Evolutionary conservation across 2,888 invertebrate genomes (phyloP).

Genomic region (Romanomermis culicivorax): DNA sequence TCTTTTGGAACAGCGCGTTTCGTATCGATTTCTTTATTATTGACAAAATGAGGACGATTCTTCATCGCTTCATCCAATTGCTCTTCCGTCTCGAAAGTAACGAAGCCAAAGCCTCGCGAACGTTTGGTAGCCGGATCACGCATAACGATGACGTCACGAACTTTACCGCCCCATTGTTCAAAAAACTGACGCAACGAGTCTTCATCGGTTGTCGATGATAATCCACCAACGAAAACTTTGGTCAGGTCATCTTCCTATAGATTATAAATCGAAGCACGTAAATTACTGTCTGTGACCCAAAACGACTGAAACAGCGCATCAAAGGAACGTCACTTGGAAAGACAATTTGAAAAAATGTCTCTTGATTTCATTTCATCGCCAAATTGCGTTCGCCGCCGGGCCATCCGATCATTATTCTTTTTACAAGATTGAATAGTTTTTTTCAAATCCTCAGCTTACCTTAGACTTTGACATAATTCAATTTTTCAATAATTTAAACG

Average conservation of each 20-base stretch:
- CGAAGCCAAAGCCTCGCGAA: constrained; percentile 91
- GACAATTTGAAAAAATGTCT: too few relatives aligned
- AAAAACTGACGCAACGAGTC: constrained; percentile 72
- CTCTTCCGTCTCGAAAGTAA: constrained; percentile 71
- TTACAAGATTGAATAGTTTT: too few relatives aligned
- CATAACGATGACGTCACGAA: constrained; percentile 86
- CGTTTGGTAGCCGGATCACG: constrained; percentile 80
- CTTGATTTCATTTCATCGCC: too few relatives aligned
- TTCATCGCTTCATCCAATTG: constrained; percentile 91
- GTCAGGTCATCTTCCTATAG: not conserved
- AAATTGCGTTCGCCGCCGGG: too few relatives aligned
- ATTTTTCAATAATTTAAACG: too few relatives aligned
- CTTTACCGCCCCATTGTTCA: constrained; percentile 82
- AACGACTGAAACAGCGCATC: too few relatives aligned
- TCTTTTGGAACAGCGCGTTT: constrained; percentile 79
- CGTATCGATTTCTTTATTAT: constrained; percentile 81
- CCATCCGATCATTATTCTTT: too few relatives aligned
- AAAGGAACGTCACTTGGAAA: too few relatives aligned
- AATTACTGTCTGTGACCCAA: too few relatives aligned
- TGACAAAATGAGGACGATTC: constrained; percentile 62
- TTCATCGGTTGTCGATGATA: constrained; percentile 83
- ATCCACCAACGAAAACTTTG: constrained; percentile 80
- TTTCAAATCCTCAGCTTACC: too few relatives aligned
- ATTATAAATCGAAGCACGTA: not conserved
- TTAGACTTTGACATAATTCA: too few relatives aligned